phyloP scores from a whole-genome alignment of 2,888 invertebrate species.

The Eupithecia insigniata region DNA sequence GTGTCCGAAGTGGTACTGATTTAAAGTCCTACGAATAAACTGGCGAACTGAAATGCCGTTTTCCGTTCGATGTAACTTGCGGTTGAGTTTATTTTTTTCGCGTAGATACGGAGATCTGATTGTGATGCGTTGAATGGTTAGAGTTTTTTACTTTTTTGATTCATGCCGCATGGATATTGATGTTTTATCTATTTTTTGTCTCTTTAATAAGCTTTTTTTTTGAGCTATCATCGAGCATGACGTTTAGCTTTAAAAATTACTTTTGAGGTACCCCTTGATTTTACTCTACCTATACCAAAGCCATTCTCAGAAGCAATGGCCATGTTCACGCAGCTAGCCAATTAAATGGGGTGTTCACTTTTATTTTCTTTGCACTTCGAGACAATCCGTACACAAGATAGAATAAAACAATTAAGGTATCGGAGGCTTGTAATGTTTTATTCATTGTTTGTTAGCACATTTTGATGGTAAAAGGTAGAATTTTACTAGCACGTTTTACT shows the following conservation, averaged over 20 bases:
- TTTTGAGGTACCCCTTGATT: neutral
- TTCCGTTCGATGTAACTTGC: slow-evolving; percentile 51
- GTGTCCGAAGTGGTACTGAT: slow-evolving; percentile 10
- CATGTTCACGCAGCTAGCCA: slow-evolving; percentile 58
- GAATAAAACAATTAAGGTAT: slow-evolving; percentile 47
- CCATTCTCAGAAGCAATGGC: slow-evolving; percentile 38
- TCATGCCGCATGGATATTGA: neutral
- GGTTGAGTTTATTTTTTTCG: slow-evolving; percentile 40
- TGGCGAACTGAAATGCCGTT: slow-evolving; percentile 70
- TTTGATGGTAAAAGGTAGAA: neutral
- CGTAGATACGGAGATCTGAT: slow-evolving; percentile 37
- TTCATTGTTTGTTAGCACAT: slow-evolving; percentile 18
- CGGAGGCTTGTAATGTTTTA: slow-evolving; percentile 39
- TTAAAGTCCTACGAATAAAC: slow-evolving; percentile 56
- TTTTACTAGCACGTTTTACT: neutral
- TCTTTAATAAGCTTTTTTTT: neutral
- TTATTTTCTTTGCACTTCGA: slow-evolving; percentile 62
- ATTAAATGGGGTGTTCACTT: slow-evolving; percentile 63
- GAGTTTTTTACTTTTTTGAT: neutral
- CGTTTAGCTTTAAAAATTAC: neutral
- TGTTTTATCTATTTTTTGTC: neutral
- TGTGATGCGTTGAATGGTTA: slow-evolving; percentile 15
- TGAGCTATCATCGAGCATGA: neutral
- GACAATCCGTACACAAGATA: slow-evolving; percentile 49
- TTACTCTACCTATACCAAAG: slow-evolving; percentile 14